Conservation (phyloP, 2,888 invertebrate species). For the Temnothorax unifasciatus region DNA sequence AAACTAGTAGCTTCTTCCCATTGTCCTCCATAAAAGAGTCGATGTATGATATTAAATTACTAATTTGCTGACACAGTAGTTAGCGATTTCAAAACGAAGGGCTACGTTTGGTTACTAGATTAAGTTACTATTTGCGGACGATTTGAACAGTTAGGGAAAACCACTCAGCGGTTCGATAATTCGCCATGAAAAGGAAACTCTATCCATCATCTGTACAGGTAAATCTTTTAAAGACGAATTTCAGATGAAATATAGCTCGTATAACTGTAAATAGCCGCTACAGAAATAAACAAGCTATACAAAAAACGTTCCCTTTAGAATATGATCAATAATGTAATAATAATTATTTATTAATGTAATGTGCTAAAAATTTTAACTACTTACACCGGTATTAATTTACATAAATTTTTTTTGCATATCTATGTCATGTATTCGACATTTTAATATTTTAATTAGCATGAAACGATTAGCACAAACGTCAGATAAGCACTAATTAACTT, state of each 20-base stretch:
- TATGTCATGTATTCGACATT: neutral
- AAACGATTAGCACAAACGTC: neutral
- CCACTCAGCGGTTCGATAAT: slow-evolving; percentile 54
- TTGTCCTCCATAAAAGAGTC: slow-evolving; percentile 53
- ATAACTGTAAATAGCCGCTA: slow-evolving; percentile 21
- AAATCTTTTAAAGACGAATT: slow-evolving; percentile 29
- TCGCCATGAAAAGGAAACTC: slow-evolving; percentile 68
- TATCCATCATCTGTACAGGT: slow-evolving; percentile 43
- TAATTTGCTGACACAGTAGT: slow-evolving; percentile 54
- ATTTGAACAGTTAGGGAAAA: slow-evolving; percentile 69
- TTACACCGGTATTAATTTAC: neutral
- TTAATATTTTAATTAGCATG: neutral
- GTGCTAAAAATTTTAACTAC: neutral
- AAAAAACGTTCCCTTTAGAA: neutral
- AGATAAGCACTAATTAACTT: neutral
- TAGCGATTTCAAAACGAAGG: slow-evolving; percentile 56
- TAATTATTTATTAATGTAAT: neutral
- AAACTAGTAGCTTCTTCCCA: slow-evolving; percentile 58
- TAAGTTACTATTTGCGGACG: slow-evolving; percentile 71
- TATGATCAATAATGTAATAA: slow-evolving; percentile 9
- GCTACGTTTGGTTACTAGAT: slow-evolving; percentile 63
- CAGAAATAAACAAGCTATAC: neutral
- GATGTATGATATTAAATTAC: slow-evolving; percentile 70
- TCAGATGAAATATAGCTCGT: neutral
- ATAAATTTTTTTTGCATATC: neutral